Base-by-base conservation (phyloP, 2,888 invertebrate species). In the Harmothoe impar region DNA sequence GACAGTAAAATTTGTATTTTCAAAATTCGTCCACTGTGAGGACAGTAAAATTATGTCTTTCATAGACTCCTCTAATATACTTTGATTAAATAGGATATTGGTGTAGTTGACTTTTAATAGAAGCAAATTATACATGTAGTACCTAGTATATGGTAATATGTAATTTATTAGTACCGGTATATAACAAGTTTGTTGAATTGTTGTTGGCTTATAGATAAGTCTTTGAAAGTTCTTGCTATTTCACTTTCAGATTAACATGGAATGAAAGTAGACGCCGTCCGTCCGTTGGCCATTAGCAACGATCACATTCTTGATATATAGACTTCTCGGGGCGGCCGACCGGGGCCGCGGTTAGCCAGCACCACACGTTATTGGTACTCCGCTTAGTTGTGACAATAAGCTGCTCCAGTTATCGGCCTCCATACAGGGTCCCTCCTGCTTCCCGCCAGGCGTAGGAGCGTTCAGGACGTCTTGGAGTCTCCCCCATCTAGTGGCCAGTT, bases 231-330 rank as follows among this genome's bases (percentile, higher is more conserved):
- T 5, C 62, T 20, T n/a, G 3, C 20, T 62, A 3, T n/a, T n/a
- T 5, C 62, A 62, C n/a, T 52, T 86, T 86, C 86, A 86, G 86
- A 86, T 86, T 29, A 86, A 86, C 54, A 86, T 86, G 86, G 86
- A 86, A 86, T 86, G 56, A 86, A 43, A n/a, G 31, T 43, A 43
- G 84, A 52, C 29, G 54, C 52, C 86, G 33, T 86, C 86, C 86
- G 86, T 86, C 54, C 86, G 15, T 54, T 54, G 29, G 54, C 86
- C 52, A 23, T n/a, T 52, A 86, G 33, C 86, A 52, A 86, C 43
- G 81, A 81, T 81, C n/a, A 81, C 81, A 15, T 35, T 81, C 81
- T 81, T 33, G 35, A 33, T 33, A 77, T 25, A 33, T 81, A 81
- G 81, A 81, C 81, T 77, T 72, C 72, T 72, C 29, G 15, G 29